Base-by-base conservation (phyloP, 2,113 vertebrate genomes). In the Ceuthmochares aereus region DNA sequence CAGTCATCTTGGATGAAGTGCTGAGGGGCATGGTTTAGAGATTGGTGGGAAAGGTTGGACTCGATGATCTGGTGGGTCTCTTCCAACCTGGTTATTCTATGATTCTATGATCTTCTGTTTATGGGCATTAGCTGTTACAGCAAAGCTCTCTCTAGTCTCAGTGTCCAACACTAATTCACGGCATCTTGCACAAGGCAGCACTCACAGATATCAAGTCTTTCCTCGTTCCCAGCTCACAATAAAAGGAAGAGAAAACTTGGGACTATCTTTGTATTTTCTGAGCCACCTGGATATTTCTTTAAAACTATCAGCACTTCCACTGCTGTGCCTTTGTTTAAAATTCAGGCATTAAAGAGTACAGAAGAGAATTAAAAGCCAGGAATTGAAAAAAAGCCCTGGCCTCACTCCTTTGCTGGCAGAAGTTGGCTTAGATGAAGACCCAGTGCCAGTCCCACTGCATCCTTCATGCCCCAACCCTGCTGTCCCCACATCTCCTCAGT, bases 401-500 rank as follows among this genome's bases (percentile, higher is more conserved):
- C 26, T 82, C 14, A 16, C 4, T 59, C 10, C 21, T 36, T 20
- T 26, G 21, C 58, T 75, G n/a, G n/a, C 32, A 70, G 56, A 55
- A 59, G 7, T 10, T 72, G 81, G 14, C 36, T 62, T n/a, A 79
- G 47, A 34, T 66, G 84, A 68, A 80, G 64, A 49, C 3, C 27
- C 27, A 21, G 22, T 22, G 67, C 29, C 42, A 55, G 60, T 70
- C 42, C 42, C 70, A 26, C 27, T 4, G 1, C 0, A 0, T 45
- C 70, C 62, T 67, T 70, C 56, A n/a, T 0, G 0, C 11, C 51
- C 66, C 5, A 3, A 9, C 36, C 36, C 26, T 34, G 29, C 40
- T 56, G 8, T 47, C 56, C 52, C 29, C 7, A 21, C 3, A 0
- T 8, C 29, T 54, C 20, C 19, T 32, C 45, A 52, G 11, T 78